These are phyloP conservation scores for Collichthys lucidus DNA, from an alignment of 2,113 vertebrate species.

Conservation along the genomic window DNA sequence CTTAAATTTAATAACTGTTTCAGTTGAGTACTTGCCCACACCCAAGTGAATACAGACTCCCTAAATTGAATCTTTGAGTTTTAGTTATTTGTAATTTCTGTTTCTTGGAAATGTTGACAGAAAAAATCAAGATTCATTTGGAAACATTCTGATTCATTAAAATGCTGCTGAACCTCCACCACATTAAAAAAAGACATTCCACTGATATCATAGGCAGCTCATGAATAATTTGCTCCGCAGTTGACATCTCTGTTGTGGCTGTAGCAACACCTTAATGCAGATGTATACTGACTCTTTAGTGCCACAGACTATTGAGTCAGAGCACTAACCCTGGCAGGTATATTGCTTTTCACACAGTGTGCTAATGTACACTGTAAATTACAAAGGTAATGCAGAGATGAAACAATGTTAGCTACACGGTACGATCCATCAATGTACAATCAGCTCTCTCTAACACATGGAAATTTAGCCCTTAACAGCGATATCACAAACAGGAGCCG, in stretches of 20 bases:
- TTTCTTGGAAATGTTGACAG: not conserved
- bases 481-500: slow-evolving; percentile 42
- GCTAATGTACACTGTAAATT: not conserved
- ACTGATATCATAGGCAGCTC: not conserved
- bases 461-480: slow-evolving; percentile 21
- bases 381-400: not conserved
- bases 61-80: not conserved
- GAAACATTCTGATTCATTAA: not conserved
- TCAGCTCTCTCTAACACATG: not conserved
- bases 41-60: not conserved
- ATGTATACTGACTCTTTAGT: not conserved
- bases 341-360: not conserved
- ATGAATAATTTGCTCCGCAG: not conserved
- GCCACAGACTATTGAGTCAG: not conserved
- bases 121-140: not conserved
- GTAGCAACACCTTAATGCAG: not conserved
- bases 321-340: not conserved
- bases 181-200: not conserved
- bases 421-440: not conserved
- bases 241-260: not conserved
- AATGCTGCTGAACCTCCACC: not conserved
- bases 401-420: not conserved
- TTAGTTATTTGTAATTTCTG: not conserved
- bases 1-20: no score
- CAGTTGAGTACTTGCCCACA: no score